Evolutionary conservation across 2,113 vertebrate species (phyloP).

Genomic region (Vimba vimba): DNA sequence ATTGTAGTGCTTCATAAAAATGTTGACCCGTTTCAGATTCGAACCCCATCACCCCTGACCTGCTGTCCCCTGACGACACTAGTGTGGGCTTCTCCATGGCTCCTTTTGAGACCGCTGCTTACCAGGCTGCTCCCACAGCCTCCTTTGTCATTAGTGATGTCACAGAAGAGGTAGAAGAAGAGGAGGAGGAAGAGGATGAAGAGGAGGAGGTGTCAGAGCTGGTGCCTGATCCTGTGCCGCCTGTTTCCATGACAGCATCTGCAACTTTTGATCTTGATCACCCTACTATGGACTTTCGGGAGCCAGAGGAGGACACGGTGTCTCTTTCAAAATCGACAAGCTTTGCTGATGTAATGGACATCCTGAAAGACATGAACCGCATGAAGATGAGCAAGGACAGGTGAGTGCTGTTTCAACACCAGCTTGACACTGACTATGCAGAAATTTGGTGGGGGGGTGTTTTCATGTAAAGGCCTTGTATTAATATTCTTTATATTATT

Average conservation of each 20-base stretch:
- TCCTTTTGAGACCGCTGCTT: constrained; percentile 85
- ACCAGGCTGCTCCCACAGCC: constrained; percentile 83
- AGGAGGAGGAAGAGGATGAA: constrained; percentile 81
- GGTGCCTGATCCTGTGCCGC: constrained; percentile 80
- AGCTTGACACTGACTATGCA: no score
- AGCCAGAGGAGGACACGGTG: constrained; percentile 89
- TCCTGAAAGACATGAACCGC: constrained; percentile 96
- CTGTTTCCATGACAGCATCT: constrained; percentile 86
- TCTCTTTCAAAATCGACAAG: constrained; percentile 98
- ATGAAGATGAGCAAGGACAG: constrained; percentile 97
- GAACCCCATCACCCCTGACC: constrained; percentile 88
- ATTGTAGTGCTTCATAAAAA: neutral
- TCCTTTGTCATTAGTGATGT: constrained; percentile 98
- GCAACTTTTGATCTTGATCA: constrained; percentile 86
- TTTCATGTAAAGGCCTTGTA: neutral
- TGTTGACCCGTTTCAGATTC: constrained; percentile 78
- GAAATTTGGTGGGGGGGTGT: no score
- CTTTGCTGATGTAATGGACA: constrained; percentile 98
- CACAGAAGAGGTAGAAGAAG: constrained; percentile 86
- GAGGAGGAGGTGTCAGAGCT: constrained; percentile 86
- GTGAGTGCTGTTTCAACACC: constrained; percentile 67
- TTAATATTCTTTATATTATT: no score
- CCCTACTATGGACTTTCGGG: constrained; percentile 85
- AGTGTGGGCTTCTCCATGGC: constrained; percentile 90
- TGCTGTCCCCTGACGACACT: constrained; percentile 92